Percentiles rank a stretch among this genome's conserved stretches.
Evolutionary conservation across 2,113 vertebrate genomes (phyloP).

Genomic region (Ophiodon elongatus): DNA sequence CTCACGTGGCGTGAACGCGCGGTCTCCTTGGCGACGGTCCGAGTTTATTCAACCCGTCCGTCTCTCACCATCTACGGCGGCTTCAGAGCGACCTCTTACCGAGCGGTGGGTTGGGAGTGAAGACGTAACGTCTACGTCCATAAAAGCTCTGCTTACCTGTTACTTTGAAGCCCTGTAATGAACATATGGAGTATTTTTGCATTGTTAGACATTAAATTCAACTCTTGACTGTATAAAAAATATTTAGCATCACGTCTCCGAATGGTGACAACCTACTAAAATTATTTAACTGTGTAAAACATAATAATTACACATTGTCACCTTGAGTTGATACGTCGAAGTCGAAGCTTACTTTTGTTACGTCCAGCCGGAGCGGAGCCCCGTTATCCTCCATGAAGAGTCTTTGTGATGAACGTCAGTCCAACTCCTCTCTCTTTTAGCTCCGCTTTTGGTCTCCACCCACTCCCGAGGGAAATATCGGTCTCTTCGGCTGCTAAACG

Average conservation of each 20-base stretch:
- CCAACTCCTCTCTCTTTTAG: not conserved
- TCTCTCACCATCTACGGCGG: no score
- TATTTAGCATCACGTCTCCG: not conserved
- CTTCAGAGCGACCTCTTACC: no score
- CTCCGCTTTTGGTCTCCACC: not conserved
- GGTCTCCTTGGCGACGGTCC: no score
- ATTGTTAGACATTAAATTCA: not conserved
- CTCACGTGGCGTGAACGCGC: no score
- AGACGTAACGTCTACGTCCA: not conserved
- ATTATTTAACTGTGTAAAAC: not conserved
- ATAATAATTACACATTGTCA: not conserved
- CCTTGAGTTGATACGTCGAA: not conserved
- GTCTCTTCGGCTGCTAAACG: not conserved
- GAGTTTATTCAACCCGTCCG: no score
- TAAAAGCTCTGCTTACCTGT: not conserved
- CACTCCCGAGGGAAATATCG: not conserved
- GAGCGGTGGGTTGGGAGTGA: no score
- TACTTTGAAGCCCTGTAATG: not conserved
- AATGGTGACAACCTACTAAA: not conserved
- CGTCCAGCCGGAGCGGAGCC: not conserved
- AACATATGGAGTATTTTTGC: no score
- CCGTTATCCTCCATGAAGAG: not conserved
- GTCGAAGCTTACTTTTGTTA: not conserved
- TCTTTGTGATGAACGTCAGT: no score
- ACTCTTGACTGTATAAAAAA: not conserved